Conservation (phyloP, 2,797 vertebrate species). For the Acropternis orthonyx region DNA sequence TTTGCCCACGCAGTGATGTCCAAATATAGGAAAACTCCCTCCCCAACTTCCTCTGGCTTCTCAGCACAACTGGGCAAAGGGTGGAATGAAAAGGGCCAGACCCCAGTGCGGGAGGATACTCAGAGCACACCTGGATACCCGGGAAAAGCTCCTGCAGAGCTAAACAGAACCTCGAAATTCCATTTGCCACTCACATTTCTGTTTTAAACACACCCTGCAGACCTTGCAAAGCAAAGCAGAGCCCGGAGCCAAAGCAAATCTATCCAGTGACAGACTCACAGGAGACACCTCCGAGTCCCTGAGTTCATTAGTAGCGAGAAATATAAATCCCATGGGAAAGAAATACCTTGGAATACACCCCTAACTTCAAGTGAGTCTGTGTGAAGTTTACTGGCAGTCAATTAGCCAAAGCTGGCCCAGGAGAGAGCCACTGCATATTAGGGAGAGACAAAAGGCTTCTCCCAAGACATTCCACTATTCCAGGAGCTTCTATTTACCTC, state of each 20-base stretch:
- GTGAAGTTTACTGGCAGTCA: neutral
- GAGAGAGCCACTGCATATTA: neutral
- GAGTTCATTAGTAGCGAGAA: neutral
- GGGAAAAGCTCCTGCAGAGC: neutral
- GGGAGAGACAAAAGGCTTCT: neutral
- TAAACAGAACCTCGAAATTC: rapidly evolving
- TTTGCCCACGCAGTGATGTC: neutral
- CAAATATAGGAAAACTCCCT: neutral
- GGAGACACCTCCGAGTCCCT: neutral
- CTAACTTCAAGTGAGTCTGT: neutral
- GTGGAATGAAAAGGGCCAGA: neutral
- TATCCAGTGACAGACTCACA: neutral
- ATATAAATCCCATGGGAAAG: neutral
- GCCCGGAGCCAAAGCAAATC: neutral
- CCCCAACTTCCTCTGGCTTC: neutral
- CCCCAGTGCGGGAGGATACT: rapidly evolving
- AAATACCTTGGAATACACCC: neutral
- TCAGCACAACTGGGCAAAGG: neutral
- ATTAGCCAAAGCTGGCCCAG: neutral
- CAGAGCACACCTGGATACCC: neutral
- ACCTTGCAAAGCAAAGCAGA: neutral
- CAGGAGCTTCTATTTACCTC: neutral
- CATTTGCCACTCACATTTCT: rapidly evolving
- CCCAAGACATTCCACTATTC: neutral
- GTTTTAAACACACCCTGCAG: rapidly evolving